These are phyloP conservation scores for Meiosimyza decipiens DNA, from an alignment of 2,888 invertebrate species.

Conservation along the genomic window DNA sequence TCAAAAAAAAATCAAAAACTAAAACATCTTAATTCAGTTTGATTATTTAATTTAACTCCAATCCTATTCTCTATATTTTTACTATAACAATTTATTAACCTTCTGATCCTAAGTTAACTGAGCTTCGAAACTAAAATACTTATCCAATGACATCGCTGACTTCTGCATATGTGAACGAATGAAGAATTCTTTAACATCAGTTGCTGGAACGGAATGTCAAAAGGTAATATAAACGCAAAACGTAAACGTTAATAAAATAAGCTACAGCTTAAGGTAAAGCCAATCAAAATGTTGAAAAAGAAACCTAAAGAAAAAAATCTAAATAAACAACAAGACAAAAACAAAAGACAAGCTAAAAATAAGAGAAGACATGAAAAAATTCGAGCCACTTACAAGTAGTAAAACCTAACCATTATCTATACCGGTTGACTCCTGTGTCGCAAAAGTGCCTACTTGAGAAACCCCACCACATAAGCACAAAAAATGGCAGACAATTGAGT, in stretches of 20 bases:
- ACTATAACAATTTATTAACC: too few species aligned
- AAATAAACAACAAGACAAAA: background rate
- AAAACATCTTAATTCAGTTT: background rate
- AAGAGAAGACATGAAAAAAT: constrained; percentile 33
- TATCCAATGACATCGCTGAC: too few species aligned
- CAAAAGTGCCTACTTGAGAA: constrained; percentile 2
- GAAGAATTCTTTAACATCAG: constrained; percentile 42
- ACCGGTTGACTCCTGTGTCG: constrained; percentile 29
- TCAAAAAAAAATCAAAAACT: background rate
- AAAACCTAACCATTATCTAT: constrained; percentile 31
- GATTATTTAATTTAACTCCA: too few species aligned
- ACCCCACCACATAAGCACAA: background rate
- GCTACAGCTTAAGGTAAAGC: constrained; percentile 4
- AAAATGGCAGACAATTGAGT: background rate
- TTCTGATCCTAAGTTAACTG: too few species aligned
- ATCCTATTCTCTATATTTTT: too few species aligned
- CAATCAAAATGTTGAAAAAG: constrained; percentile 10
- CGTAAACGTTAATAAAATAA: constrained; percentile 21
- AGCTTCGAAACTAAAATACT: too few species aligned
- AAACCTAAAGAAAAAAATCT: constrained; percentile 8
- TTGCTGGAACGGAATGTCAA: constrained; percentile 45
- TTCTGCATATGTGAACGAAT: background rate
- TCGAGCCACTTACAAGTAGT: constrained; percentile 15
- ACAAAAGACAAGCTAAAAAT: constrained; percentile 16
- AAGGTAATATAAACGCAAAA: background rate